phyloP scores from a whole-genome alignment of 2,797 vertebrate genomes.

The Coranthus polyacanthus region DNA sequence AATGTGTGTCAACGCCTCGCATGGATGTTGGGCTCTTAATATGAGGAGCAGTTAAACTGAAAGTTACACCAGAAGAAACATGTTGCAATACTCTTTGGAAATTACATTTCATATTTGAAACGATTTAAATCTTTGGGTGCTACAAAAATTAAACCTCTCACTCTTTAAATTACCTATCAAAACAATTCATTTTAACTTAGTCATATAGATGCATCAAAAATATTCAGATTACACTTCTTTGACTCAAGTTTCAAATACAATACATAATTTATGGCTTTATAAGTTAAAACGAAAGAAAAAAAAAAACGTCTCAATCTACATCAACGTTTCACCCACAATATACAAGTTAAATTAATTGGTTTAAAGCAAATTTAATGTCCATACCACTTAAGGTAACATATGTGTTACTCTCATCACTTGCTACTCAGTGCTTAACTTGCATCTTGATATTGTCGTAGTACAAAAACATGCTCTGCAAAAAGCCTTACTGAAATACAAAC shows the following conservation, averaged over 20 bases:
- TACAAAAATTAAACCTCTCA: constrained; percentile 68
- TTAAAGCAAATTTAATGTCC: constrained; percentile 80
- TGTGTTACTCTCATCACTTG: constrained; percentile 76
- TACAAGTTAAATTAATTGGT: constrained; percentile 88
- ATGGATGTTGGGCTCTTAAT: constrained; percentile 63
- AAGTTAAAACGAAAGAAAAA: constrained; percentile 85
- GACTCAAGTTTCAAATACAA: constrained; percentile 89
- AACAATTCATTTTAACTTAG: constrained; percentile 82
- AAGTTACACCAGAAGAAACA: constrained; percentile 75
- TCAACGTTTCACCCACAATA: constrained; percentile 82
- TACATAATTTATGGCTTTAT: constrained; percentile 90
- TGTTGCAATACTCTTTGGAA: constrained; percentile 80
- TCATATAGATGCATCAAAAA: constrained; percentile 87
- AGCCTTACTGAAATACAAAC: constrained; percentile 82
- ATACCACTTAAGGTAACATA: constrained; percentile 78
- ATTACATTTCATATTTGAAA: constrained; percentile 76
- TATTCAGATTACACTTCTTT: constrained; percentile 86
- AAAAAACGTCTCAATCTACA: constrained; percentile 78
- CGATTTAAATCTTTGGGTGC: constrained; percentile 79
- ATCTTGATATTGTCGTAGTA: constrained; percentile 81
- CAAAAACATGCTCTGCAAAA: constrained; percentile 84
- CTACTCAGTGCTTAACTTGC: constrained; percentile 87
- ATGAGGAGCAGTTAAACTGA: constrained; percentile 71
- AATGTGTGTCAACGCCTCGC: constrained; percentile 78
- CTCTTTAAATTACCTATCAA: constrained; percentile 86